These are phyloP conservation scores for Xyrauchen texanus DNA, from an alignment of 2,113 vertebrate species.

Conservation along the genomic window DNA sequence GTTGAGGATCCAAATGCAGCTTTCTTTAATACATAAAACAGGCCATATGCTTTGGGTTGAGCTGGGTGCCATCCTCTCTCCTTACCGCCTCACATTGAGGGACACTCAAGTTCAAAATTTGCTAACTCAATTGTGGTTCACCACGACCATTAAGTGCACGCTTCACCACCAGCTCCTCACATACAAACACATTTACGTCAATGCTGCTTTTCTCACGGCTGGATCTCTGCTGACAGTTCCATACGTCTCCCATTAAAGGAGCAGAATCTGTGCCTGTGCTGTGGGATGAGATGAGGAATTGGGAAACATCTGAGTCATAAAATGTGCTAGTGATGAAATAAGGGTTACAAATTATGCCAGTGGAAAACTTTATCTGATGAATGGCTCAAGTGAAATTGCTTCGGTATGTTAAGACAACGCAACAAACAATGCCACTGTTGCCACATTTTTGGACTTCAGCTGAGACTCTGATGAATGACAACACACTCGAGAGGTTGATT, in stretches of 20 bases:
- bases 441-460: no score
- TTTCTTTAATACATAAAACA: no score
- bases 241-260: slow-evolving; percentile 39
- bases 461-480: no score
- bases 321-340: slow-evolving; percentile 1
- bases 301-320: slow-evolving; percentile 16
- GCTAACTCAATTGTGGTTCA: slow-evolving; percentile 70
- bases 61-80: slow-evolving; percentile 60
- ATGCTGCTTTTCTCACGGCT: slow-evolving; percentile 26
- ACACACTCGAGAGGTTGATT: no score
- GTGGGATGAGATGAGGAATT: slow-evolving; percentile 8
- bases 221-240: slow-evolving; percentile 58
- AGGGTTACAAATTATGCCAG: slow-evolving; percentile 4
- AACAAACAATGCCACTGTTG: slow-evolving; percentile 5
- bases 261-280: neutral
- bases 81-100: slow-evolving; percentile 58
- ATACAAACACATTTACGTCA: slow-evolving; percentile 56
- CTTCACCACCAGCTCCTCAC: slow-evolving; percentile 63
- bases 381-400: neutral
- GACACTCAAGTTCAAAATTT: slow-evolving; percentile 63
- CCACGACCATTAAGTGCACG: slow-evolving; percentile 61
- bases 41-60: slow-evolving; percentile 75
- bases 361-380: slow-evolving; percentile 10
- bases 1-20: no score
- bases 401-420: neutral